Conservation (phyloP, 53 echinoderm and acorn worm genomes). For the Actinopyga echinites region DNA sequence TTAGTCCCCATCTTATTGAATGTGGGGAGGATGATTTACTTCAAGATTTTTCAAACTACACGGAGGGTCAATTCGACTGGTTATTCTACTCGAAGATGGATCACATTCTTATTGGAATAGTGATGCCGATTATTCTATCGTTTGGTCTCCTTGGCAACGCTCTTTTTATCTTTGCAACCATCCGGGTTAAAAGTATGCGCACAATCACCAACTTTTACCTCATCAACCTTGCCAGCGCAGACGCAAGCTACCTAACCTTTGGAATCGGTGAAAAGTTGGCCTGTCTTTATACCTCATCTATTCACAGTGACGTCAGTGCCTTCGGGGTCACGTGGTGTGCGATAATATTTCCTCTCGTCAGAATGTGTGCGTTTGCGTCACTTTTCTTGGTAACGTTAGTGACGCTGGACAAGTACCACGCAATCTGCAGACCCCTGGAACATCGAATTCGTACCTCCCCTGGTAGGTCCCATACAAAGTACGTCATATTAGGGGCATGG, state of each 20-base stretch:
- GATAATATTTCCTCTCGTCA: slow-evolving; percentile 14
- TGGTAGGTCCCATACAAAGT: slow-evolving; percentile 20
- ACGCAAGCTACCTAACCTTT: neutral
- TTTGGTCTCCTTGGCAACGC: slow-evolving; percentile 30
- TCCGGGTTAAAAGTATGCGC: slow-evolving; percentile 29
- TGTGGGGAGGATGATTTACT: neutral
- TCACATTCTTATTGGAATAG: slow-evolving; percentile 11
- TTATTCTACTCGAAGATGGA: slow-evolving; percentile 39
- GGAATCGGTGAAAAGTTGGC: slow-evolving; percentile 47
- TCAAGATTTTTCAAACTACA: slow-evolving; percentile 17
- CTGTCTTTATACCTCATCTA: neutral
- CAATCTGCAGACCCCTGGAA: slow-evolving; percentile 39
- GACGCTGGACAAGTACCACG: slow-evolving; percentile 41
- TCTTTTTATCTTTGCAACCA: slow-evolving; percentile 21
- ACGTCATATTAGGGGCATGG: slow-evolving; percentile 27
- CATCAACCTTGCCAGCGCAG: slow-evolving; percentile 38
- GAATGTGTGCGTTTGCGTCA: slow-evolving; percentile 43
- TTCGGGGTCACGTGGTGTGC: slow-evolving; percentile 33
- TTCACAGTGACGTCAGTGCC: slow-evolving; percentile 28
- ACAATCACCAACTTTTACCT: slow-evolving; percentile 49
- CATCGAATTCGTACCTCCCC: slow-evolving; percentile 3
- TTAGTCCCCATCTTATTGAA: neutral
- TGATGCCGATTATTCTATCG: slow-evolving; percentile 42
- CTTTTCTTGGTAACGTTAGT: slow-evolving; percentile 36
- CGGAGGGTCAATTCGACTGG: neutral